A percentile compares a stretch with the other conserved stretches of the same genome.
Evolutionary conservation across 2,797 vertebrate genomes (phyloP).

Genomic region (Cephalopachus bancanus): DNA sequence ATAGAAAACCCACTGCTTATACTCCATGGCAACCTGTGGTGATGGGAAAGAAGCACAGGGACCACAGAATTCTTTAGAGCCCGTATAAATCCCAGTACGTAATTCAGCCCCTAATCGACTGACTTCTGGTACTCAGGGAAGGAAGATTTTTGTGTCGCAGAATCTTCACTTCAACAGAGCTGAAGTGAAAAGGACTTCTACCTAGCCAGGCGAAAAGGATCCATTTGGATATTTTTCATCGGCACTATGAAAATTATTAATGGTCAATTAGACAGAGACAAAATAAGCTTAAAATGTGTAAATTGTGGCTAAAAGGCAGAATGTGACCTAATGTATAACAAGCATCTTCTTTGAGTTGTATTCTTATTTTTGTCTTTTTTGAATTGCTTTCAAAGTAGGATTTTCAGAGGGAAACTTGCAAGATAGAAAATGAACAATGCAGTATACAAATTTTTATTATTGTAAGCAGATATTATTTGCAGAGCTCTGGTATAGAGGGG

Average conservation of each 20-base stretch:
- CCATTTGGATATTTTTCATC: constrained; percentile 57
- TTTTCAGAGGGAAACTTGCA: constrained; percentile 27
- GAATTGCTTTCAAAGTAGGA: constrained; percentile 44
- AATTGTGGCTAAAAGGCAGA: neutral
- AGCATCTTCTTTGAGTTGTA: constrained; percentile 27
- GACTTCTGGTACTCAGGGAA: neutral
- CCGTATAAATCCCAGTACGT: neutral
- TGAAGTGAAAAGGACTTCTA: neutral
- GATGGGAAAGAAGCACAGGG: neutral
- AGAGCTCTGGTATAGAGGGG: neutral
- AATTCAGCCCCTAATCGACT: neutral
- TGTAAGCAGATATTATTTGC: neutral
- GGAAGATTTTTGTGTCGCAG: constrained; percentile 37
- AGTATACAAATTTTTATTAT: neutral
- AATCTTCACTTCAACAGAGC: constrained; percentile 46
- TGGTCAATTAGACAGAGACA: neutral
- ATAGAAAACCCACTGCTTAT: neutral
- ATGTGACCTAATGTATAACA: neutral
- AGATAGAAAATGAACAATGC: constrained; percentile 17
- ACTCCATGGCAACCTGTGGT: neutral
- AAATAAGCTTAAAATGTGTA: neutral
- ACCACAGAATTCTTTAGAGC: neutral
- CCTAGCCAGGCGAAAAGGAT: neutral
- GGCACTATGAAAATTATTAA: constrained; percentile 33
- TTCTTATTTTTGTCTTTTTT: constrained; percentile 40